A percentile compares a stretch with the other conserved stretches of the same genome.
These are phyloP conservation scores for Bungarus multicinctus DNA, from an alignment of 2,113 vertebrate genomes.

Conservation along the genomic window DNA sequence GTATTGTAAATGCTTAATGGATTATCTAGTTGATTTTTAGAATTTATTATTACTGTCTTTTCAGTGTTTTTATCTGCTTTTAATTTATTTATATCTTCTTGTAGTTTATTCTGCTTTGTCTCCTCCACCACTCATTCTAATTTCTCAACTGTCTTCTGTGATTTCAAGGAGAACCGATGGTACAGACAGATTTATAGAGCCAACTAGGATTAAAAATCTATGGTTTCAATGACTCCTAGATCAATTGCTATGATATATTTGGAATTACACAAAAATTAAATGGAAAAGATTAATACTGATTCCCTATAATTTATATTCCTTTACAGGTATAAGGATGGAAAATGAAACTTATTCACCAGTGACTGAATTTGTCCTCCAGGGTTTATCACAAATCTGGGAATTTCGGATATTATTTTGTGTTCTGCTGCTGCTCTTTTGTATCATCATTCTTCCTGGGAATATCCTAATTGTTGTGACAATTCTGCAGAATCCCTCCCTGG, in stretches of 20 bases:
- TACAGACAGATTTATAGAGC: too few relatives aligned
- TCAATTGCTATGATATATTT: background rate
- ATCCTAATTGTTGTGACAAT: slow-evolving; percentile 53
- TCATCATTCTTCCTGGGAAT: slow-evolving; percentile 51
- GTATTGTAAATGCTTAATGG: too few relatives aligned
- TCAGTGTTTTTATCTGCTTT: too few relatives aligned
- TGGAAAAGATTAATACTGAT: background rate
- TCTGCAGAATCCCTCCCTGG: slow-evolving; percentile 26
- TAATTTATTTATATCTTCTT: too few relatives aligned
- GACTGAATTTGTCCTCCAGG: slow-evolving; percentile 45
- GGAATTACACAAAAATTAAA: background rate
- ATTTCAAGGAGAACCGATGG: too few relatives aligned
- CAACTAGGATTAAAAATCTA: too few relatives aligned
- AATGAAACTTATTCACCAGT: background rate
- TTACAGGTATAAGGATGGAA: background rate
- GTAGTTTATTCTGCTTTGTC: too few relatives aligned
- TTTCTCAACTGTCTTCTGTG: too few relatives aligned
- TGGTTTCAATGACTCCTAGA: too few relatives aligned
- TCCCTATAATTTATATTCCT: background rate
- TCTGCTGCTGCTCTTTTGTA: slow-evolving; percentile 46
- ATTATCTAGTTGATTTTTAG: too few relatives aligned
- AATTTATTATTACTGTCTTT: too few relatives aligned
- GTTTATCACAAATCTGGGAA: slow-evolving; percentile 31
- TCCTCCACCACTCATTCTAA: too few relatives aligned
- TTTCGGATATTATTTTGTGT: slow-evolving; percentile 53